Evolutionary conservation across 2,113 vertebrate species (phyloP).

Genomic region (Hassar affinis): DNA sequence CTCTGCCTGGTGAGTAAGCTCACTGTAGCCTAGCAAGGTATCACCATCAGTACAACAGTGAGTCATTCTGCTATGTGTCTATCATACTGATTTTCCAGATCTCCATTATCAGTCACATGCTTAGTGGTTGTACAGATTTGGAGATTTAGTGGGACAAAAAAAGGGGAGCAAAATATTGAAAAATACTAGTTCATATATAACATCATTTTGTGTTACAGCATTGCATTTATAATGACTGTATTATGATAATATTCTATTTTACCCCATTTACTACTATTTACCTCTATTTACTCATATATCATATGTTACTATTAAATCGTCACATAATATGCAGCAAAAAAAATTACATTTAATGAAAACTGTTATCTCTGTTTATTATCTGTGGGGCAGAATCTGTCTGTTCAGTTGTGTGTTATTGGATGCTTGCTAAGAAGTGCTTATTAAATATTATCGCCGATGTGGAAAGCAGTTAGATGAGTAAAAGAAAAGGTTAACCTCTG

Average conservation of each 20-base stretch:
- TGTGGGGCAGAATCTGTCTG: slow-evolving; percentile 4
- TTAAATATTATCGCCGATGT: background rate
- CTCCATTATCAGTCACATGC: slow-evolving; percentile 4
- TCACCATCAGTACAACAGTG: slow-evolving; percentile 62
- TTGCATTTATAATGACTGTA: background rate
- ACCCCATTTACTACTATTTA: background rate
- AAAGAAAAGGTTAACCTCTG: background rate
- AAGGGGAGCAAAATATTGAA: background rate
- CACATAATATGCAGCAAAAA: background rate
- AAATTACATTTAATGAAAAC: background rate
- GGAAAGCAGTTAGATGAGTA: background rate
- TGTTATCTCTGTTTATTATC: background rate
- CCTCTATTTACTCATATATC: background rate
- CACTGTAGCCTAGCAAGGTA: slow-evolving; percentile 39
- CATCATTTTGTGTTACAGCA: background rate
- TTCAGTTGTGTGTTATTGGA: background rate
- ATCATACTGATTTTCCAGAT: slow-evolving; percentile 52
- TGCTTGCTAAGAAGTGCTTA: background rate
- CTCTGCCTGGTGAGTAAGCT: slow-evolving; percentile 13
- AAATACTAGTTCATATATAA: background rate
- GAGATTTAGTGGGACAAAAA: background rate
- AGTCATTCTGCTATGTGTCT: slow-evolving; percentile 67
- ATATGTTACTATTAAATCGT: background rate
- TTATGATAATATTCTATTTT: background rate
- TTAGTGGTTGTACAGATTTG: background rate